Evolutionary conservation across 1,140 invertebrate genomes (phyloP).

Genomic region (Papilio aristodemus): DNA sequence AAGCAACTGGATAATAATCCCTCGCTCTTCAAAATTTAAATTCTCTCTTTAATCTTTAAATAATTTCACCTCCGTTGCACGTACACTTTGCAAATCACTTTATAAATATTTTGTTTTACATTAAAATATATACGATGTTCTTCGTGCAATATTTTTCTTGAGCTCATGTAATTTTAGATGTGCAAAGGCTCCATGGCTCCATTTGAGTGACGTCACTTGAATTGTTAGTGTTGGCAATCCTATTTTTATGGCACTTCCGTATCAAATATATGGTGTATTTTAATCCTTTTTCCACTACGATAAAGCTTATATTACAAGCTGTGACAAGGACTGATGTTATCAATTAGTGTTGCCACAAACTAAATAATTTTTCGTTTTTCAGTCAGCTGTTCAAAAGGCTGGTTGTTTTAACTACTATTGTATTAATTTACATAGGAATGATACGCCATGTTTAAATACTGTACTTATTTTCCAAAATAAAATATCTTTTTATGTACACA

Average conservation of each 20-base stretch:
- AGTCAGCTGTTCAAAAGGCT: constrained; percentile 37
- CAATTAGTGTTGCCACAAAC: constrained; percentile 47
- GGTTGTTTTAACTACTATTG: constrained; percentile 31
- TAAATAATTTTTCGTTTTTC: constrained; percentile 42
- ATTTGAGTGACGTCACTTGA: constrained; percentile 72
- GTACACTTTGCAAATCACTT: constrained; percentile 57
- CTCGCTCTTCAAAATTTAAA: constrained; percentile 42
- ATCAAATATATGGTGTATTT: constrained; percentile 59
- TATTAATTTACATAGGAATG: neutral
- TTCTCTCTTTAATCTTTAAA: constrained; percentile 44
- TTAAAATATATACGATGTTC: constrained; percentile 61
- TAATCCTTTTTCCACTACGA: constrained; percentile 55
- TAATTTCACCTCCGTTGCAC: constrained; percentile 57
- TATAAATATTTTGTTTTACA: constrained; percentile 55
- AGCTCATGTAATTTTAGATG: constrained; percentile 76
- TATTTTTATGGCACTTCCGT: constrained; percentile 76
- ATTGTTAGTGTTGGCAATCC: constrained; percentile 79
- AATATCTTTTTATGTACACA: no score
- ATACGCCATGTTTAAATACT: neutral
- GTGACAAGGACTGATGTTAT: constrained; percentile 45
- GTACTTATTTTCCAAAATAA: neutral
- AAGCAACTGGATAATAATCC: constrained; percentile 57
- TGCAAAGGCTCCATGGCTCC: constrained; percentile 65
- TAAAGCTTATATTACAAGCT: constrained; percentile 61
- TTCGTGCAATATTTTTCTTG: constrained; percentile 64